A percentile compares a stretch with the other conserved stretches of the same genome.
Conservation (phyloP, 2,797 vertebrate genomes). For the Labroides dimidiatus region DNA sequence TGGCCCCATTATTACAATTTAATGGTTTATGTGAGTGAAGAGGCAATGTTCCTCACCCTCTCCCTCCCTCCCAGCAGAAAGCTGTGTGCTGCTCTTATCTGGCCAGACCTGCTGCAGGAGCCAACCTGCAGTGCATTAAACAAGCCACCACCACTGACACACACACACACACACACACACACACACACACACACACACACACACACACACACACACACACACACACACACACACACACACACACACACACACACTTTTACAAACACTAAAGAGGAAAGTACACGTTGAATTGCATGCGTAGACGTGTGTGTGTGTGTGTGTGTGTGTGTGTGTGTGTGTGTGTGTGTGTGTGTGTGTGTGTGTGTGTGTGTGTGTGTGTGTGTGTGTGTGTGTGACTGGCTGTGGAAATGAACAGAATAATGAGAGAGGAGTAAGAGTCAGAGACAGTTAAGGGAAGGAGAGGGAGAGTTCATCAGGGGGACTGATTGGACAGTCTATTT, state of each 20-base stretch:
- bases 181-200: conserved; percentile 43
- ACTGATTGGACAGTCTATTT: conserved; percentile 63
- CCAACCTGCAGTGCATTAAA: conserved; percentile 85
- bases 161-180: conserved; percentile 52
- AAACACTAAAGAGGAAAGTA: conserved; percentile 20
- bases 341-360: conserved; percentile 46
- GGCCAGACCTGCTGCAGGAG: conserved; percentile 83
- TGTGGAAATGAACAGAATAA: conserved; percentile 78
- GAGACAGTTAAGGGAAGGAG: conserved; percentile 57
- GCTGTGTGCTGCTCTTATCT: conserved; percentile 82
- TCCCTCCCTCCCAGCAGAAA: conserved; percentile 72
- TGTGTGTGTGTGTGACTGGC: conserved; percentile 32
- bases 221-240: conserved; percentile 53
- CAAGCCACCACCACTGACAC: conserved; percentile 70
- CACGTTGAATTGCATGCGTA: conserved; percentile 37
- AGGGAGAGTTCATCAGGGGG: conserved; percentile 66
- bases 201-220: conserved; percentile 52
- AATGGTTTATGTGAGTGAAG: conserved; percentile 78
- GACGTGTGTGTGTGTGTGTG: conserved; percentile 17
- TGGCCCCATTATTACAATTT: conserved; percentile 79
- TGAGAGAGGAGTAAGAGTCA: conserved; percentile 64
- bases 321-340: no score
- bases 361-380: conserved; percentile 36
- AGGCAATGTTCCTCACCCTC: conserved; percentile 70
- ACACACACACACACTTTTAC: conserved; percentile 24